Conservation (phyloP, 2,113 vertebrate species). For the Actenoides hombroni region DNA sequence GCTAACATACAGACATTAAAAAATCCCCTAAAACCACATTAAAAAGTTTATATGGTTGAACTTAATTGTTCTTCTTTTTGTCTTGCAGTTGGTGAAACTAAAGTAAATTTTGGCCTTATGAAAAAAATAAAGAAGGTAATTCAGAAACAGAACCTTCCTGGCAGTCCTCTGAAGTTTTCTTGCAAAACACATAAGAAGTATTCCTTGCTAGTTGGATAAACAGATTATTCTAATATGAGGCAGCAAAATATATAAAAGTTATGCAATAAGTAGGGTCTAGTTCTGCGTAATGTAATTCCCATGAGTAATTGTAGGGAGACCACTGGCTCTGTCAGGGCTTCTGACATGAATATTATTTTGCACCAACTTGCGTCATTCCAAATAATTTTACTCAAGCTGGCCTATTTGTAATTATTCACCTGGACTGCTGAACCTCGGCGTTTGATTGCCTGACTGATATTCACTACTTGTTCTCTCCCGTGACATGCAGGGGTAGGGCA, state of each 20-base stretch:
- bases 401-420: conserved; percentile 7
- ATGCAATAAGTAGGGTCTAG: conserved; percentile 18
- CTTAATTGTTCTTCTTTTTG: conserved; percentile 45
- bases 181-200: background rate
- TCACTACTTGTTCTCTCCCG: background rate
- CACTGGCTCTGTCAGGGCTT: conserved; percentile 30
- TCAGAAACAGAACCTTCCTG: background rate
- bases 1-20: conserved; percentile 23
- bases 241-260: background rate
- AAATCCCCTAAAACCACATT: conserved; percentile 51
- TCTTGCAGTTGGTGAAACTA: conserved; percentile 34
- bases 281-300: background rate
- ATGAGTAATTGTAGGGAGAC: conserved; percentile 28
- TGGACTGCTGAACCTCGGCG: background rate
- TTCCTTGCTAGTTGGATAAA: background rate
- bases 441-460: conserved; percentile 1
- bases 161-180: background rate
- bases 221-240: background rate
- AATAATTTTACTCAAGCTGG: background rate
- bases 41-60: background rate
- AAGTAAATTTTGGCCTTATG: background rate
- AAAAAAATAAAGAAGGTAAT: background rate
- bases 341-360: background rate
- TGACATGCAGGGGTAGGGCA: background rate
- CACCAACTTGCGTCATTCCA: conserved; percentile 17